Evolutionary conservation across 2,888 invertebrate genomes (phyloP).

Genomic region (Isotomurus palustris): DNA sequence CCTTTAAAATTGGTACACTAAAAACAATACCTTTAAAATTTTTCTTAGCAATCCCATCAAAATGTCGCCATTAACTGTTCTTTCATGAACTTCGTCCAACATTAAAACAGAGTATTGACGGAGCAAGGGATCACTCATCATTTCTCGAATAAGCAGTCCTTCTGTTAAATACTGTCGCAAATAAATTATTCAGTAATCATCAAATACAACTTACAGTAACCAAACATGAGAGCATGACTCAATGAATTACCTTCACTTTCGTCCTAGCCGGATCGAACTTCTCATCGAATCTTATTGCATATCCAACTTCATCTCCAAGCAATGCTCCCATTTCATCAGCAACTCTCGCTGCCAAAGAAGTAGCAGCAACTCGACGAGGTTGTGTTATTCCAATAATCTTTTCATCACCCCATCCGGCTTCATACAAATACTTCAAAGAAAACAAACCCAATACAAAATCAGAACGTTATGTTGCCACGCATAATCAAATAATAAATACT

Average conservation of each 20-base stretch:
- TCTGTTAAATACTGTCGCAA: slow-evolving; percentile 83
- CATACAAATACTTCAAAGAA: slow-evolving; percentile 71
- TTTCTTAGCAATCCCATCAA: slow-evolving; percentile 90
- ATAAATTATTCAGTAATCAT: not conserved
- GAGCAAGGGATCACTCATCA: slow-evolving; percentile 89
- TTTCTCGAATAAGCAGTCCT: slow-evolving; percentile 87
- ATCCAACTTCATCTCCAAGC: slow-evolving; percentile 75
- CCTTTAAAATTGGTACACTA: slow-evolving; percentile 5
- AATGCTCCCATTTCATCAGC: slow-evolving; percentile 77
- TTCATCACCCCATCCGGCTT: slow-evolving; percentile 79
- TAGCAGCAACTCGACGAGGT: slow-evolving; percentile 84
- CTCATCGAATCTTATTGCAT: slow-evolving; percentile 76
- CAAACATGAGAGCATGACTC: not conserved
- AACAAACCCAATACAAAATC: no score
- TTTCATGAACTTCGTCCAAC: slow-evolving; percentile 93
- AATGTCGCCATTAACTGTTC: slow-evolving; percentile 87
- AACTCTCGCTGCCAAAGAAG: slow-evolving; percentile 79
- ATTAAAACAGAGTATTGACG: slow-evolving; percentile 82
- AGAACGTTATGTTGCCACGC: no score
- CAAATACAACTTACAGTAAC: slow-evolving; percentile 1
- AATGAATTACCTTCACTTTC: slow-evolving; percentile 62
- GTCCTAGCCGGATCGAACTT: slow-evolving; percentile 58
- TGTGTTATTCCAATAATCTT: slow-evolving; percentile 81
- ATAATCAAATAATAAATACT: no score
- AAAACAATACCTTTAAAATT: slow-evolving; percentile 63